Evolutionary conservation across 1,140 invertebrate genomes (phyloP), one percentile per base, ranked within the genome.

Genomic region (Asbolus verrucosus): DNA sequence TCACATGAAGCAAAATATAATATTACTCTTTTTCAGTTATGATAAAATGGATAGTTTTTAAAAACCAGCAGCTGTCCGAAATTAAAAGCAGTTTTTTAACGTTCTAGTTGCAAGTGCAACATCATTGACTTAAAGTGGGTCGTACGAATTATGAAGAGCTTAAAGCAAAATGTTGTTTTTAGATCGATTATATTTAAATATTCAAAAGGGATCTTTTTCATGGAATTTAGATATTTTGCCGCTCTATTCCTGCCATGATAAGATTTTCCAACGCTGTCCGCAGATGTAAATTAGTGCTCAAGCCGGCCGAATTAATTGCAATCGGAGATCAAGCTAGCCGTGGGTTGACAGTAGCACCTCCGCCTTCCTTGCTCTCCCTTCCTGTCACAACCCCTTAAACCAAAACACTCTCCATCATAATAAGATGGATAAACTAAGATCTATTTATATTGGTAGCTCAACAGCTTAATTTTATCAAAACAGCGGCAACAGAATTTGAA

Each of bases 211-310:
- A n/a, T n/a, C n/a, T n/a, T n/a, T n/a, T n/a, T n/a, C n/a, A n/a
- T n/a, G n/a, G n/a, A n/a, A n/a, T n/a, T n/a, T n/a, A n/a, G 18
- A 24, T 38, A 46, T 36, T 66, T 67, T 67, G 65, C 65, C 65
- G 65, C 65, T 67, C 18, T 27, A 21, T 39, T 66, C 30, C 2
- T 33, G 21, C 36, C 62, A 33, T 68, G 65, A 67, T 60, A 68
- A 43, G 67, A 54, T 72, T 63, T 67, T 31, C 66, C 27, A 66
- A 60, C 67, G 61, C 76, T 77, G 78, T 79, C 78, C 78, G 74
- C 78, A 79, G 78, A 79, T 79, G 78, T 77, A 79, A 79, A 79
- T 79, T 79, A 79, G 77, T 79, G 78, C 75, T 76, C 71, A 73
- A 76, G 74, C 76, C 75, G 78, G 76, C 74, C 75, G 78, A 77